A percentile compares a stretch with the other conserved stretches of the same genome.
Evolutionary conservation across 2,113 vertebrate species (phyloP).

Genomic region (Cariama cristata): DNA sequence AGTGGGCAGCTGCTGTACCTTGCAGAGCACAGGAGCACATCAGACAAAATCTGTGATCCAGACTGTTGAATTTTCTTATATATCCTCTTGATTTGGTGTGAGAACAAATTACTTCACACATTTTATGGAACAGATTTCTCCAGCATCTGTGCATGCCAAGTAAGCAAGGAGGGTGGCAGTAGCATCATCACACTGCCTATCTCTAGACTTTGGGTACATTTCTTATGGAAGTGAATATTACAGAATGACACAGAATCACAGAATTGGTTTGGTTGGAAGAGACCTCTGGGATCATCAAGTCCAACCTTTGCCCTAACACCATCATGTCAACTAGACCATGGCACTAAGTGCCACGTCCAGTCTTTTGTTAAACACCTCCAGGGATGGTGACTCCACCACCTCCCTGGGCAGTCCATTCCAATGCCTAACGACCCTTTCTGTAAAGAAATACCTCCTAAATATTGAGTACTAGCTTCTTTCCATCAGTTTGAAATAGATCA

Average conservation of each 20-base stretch:
- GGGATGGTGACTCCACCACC: no score
- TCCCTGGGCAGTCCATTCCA: no score
- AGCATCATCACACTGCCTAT: neutral
- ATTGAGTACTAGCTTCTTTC: neutral
- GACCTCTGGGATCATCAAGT: no score
- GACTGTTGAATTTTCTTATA: neutral
- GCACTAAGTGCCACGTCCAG: no score
- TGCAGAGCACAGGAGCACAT: neutral
- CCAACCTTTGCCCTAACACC: no score
- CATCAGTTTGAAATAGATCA: neutral
- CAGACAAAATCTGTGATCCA: neutral
- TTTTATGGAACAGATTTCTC: slow-evolving; percentile 8
- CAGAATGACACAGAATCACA: no score
- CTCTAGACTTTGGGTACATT: neutral
- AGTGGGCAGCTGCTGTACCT: neutral
- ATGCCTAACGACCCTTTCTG: no score
- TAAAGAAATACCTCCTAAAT: no score
- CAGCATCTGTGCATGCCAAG: neutral
- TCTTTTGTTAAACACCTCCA: no score
- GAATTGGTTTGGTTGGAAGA: no score
- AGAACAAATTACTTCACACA: neutral
- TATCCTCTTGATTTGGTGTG: neutral
- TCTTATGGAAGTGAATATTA: neutral
- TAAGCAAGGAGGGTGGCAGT: neutral
- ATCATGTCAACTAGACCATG: no score